phyloP scores from a whole-genome alignment of 1,140 invertebrate genomes.

The Bursaphelenchus mucronatus region DNA sequence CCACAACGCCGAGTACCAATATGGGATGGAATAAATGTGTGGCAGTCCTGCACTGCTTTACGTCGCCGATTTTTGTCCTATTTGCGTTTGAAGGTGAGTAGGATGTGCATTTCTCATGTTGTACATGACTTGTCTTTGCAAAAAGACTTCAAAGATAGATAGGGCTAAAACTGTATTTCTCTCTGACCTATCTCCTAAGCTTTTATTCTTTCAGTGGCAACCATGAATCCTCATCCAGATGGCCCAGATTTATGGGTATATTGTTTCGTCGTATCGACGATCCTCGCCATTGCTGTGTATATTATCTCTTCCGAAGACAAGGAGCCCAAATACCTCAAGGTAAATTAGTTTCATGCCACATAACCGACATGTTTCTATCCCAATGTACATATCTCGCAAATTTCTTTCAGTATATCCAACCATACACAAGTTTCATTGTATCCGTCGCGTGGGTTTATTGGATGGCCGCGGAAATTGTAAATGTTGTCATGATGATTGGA shows the following conservation, averaged over 20 bases:
- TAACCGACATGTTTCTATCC: conserved; percentile 5
- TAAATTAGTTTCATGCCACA: not conserved
- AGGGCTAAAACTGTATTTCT: not conserved
- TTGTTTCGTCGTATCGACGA: conserved; percentile 34
- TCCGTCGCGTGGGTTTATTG: conserved; percentile 70
- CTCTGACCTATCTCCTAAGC: too few relatives aligned
- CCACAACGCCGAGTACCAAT: conserved; percentile 68
- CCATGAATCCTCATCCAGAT: conserved; percentile 22
- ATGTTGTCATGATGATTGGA: conserved; percentile 63
- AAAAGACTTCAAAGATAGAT: too few relatives aligned
- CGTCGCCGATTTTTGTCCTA: conserved; percentile 64
- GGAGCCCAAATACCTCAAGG: conserved; percentile 49
- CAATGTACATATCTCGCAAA: conserved; percentile 14
- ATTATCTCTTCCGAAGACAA: conserved; percentile 36
- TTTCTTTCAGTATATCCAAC: conserved; percentile 49
- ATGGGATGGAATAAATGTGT: conserved; percentile 68
- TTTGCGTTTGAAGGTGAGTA: conserved; percentile 62
- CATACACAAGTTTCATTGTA: conserved; percentile 68
- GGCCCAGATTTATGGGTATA: conserved; percentile 43
- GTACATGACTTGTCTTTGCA: too few relatives aligned
- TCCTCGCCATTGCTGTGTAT: conserved; percentile 32
- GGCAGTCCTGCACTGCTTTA: conserved; percentile 66
- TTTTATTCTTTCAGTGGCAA: conserved; percentile 22
- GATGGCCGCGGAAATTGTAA: conserved; percentile 70
- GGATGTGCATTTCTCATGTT: too few relatives aligned